phyloP scores from a whole-genome alignment of 2,797 vertebrate species.

The Mormyrops boulengeri region DNA sequence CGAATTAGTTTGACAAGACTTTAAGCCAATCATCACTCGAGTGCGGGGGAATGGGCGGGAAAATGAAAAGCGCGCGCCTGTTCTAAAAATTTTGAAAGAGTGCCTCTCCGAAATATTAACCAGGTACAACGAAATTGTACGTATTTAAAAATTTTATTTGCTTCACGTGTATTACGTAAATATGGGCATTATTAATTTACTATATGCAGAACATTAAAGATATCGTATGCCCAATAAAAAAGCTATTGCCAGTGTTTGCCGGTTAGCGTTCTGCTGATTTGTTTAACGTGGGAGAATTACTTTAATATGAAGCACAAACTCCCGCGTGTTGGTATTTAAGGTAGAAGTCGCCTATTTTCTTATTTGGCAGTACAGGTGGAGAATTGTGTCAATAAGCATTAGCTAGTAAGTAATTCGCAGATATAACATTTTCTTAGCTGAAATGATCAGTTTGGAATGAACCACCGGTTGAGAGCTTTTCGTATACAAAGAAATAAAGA shows the following conservation, averaged over 20 bases:
- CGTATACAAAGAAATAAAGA: background rate
- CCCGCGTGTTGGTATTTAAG: background rate
- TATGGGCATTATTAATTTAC: background rate
- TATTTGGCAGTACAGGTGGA: background rate
- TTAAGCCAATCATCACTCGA: slow-evolving; percentile 38
- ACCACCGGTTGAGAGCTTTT: background rate
- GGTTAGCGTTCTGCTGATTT: background rate
- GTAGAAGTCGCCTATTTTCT: background rate
- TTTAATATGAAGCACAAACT: background rate
- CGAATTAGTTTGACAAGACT: slow-evolving; percentile 17
- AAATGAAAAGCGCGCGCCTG: slow-evolving; percentile 12
- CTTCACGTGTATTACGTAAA: background rate
- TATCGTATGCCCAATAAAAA: background rate
- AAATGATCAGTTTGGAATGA: background rate
- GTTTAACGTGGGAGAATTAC: background rate
- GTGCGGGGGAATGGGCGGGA: slow-evolving; percentile 29
- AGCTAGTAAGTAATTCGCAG: background rate
- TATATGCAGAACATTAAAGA: background rate
- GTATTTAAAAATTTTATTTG: background rate
- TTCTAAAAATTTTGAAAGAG: slow-evolving; percentile 27
- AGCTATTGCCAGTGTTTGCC: background rate
- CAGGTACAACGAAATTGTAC: background rate
- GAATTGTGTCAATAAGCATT: background rate
- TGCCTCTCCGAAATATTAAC: background rate
- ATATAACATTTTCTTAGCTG: background rate